These are phyloP conservation scores for Halictus rubicundus DNA, from an alignment of 1,140 invertebrate species.

Conservation along the genomic window DNA sequence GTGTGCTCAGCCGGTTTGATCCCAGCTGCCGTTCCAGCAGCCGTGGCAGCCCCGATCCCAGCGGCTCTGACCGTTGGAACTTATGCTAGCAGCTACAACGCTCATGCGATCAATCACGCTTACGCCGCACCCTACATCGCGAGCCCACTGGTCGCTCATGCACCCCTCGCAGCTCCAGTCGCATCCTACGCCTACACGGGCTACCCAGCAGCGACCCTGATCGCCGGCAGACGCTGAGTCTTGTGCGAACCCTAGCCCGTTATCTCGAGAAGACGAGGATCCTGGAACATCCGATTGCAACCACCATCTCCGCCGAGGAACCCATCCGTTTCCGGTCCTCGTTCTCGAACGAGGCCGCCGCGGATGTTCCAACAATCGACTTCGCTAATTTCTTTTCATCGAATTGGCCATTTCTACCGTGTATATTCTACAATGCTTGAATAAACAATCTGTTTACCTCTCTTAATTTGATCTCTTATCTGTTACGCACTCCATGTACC, in stretches of 20 bases:
- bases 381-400: neutral
- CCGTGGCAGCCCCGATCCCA: slow-evolving; percentile 79
- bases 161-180: slow-evolving; percentile 17
- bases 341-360: neutral
- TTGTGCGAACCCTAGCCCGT: neutral
- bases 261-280: slow-evolving; percentile 6
- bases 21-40: slow-evolving; percentile 76
- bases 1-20: slow-evolving; percentile 68
- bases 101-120: slow-evolving; percentile 84
- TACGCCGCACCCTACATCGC: slow-evolving; percentile 82
- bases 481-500: neutral
- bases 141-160: slow-evolving; percentile 70
- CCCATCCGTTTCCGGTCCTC: neutral
- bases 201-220: slow-evolving; percentile 48
- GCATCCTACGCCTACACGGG: slow-evolving; percentile 64
- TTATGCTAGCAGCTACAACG: slow-evolving; percentile 83
- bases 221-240: slow-evolving; percentile 65
- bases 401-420: neutral
- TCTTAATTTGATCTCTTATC: neutral
- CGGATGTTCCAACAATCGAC: neutral
- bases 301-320: neutral
- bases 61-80: slow-evolving; percentile 82
- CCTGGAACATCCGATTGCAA: slow-evolving; percentile 26
- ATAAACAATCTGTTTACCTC: neutral
- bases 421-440: neutral